Base-by-base conservation (phyloP, 2,797 vertebrate species). In the Enteromius mattozi region DNA sequence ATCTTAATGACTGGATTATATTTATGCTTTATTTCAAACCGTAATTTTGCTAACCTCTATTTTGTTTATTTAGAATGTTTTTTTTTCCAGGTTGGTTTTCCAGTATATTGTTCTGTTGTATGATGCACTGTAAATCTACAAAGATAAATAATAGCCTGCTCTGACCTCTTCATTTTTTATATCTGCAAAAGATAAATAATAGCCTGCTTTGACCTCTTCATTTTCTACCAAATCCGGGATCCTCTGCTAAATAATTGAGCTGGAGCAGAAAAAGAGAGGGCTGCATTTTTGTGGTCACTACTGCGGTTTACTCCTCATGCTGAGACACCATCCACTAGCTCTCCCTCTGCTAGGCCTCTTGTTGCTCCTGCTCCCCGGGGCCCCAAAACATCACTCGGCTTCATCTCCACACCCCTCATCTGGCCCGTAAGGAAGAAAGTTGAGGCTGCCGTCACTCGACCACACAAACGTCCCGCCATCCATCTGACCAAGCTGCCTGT, bases 361-460 rank as follows among this genome's bases (percentile, higher is more conserved):
- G 84, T 92, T 51, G 82, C 86, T 35, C 84, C 70, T 2, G 75
- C 87, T 27, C 89, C 82, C 37, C 91, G 87, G n/a, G 90, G 87
- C 78, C 89, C 92, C 59, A 94, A 88, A 88, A 93, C 91, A 8
- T 92, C 90, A 42, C 93, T 97, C 84, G 95, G 95, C 72, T 96
- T 96, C 91, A 97, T 97, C 82, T 97, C 96, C 83, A 97, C 94
- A 1, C 96, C 95, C 81, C 79, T 97, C 87, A 91, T 95, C 91
- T 96, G 95, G 93, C 94, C 95, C 42, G 88, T 94, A 68, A 97
- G 94, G 89, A 95, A 94, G 91, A 95, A 94, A 89, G 93, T 94
- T 37, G 86, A 89, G 0, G 65, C 90, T 1, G 16, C 87, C 1
- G n/a, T 89, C 75, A 89, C 92, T 68, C 87, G 81, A 47, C 81